Base-by-base conservation (phyloP, 1,140 invertebrate genomes). In the Drosophila sproati region DNA sequence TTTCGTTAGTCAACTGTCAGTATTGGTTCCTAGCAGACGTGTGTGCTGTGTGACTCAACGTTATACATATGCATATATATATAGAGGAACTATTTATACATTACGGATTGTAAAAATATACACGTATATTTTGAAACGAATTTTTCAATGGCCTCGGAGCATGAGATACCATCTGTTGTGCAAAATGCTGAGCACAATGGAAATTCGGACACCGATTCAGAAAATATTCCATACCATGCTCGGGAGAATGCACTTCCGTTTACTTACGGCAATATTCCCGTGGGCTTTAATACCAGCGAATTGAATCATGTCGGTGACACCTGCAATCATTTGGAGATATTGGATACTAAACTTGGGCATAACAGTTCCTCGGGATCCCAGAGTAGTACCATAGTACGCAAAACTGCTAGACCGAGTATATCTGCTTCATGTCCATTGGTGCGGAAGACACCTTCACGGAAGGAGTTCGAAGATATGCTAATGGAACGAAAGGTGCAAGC, bases 211-310 rank as follows among this genome's bases (percentile, higher is more conserved):
- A 12, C 43, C n/a, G 80, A 88, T 31, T 28, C 50, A 6, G 82
- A 85, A 28, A 80, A 79, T 82, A 95, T 96, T 57, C 96, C 96
- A 0, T 97, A 97, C 91, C 96, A 97, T 94, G 96, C 96, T 5
- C 92, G 96, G 12, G 94, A 95, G 70, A 95, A 96, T 83, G 95
- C 95, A 50, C 93, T 95, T 43, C 96, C 96, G 2, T 97, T 97
- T 87, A 95, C 95, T 6, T 97, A 97, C 92, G 95, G 95, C 6
- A 93, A 93, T 10, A 90, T 94, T 12, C 78, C 88, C 5, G 62
- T 62, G 3, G 80, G 77, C 3, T 80, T 81, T 28, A 61, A 63
- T 47, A 67, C 57, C 31, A 80, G 70, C 29, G 51, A 74, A 7
- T 56, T 79, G 7, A 80, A 83, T 35, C 78, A 83, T 66, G 55